phyloP scores from a whole-genome alignment of 2,888 invertebrate species.

The Phragmatobia fuliginosa region DNA sequence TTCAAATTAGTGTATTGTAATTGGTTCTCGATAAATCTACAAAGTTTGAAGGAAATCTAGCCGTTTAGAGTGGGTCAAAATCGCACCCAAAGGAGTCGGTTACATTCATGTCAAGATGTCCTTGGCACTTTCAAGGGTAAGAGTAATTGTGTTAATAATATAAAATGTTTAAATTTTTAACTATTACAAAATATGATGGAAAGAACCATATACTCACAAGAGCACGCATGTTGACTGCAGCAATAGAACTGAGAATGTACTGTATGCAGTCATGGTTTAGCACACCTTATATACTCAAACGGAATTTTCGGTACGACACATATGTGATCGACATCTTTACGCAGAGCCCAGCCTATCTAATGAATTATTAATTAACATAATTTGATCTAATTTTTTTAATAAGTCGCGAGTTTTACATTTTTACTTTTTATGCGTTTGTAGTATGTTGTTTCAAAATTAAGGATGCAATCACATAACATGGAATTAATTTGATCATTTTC shows the following conservation, averaged over 20 bases:
- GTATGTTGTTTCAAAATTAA: neutral
- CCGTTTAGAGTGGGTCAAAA: too few relatives aligned
- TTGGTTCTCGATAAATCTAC: too few relatives aligned
- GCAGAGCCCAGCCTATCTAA: constrained; percentile 17
- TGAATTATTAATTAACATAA: constrained; percentile 40
- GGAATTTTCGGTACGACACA: constrained; percentile 57
- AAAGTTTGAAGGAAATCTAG: too few relatives aligned
- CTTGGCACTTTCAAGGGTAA: too few relatives aligned
- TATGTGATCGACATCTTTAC: constrained; percentile 37
- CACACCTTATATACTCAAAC: constrained; percentile 75
- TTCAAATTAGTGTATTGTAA: too few relatives aligned
- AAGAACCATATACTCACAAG: constrained; percentile 69
- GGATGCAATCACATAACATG: neutral
- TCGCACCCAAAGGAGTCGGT: too few relatives aligned
- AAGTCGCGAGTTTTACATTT: neutral
- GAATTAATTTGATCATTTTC: too few relatives aligned
- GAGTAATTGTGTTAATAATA: neutral
- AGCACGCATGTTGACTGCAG: constrained; percentile 70
- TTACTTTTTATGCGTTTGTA: neutral
- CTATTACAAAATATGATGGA: neutral
- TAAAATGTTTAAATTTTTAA: neutral
- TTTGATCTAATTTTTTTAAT: constrained; percentile 24
- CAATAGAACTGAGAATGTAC: constrained; percentile 64
- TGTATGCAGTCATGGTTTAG: constrained; percentile 62
- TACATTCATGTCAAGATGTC: too few relatives aligned